Percentiles rank a stretch among this genome's conserved stretches.
These are phyloP conservation scores for Conops quadrifasciatus DNA, from an alignment of 2,888 invertebrate genomes.

Conservation along the genomic window DNA sequence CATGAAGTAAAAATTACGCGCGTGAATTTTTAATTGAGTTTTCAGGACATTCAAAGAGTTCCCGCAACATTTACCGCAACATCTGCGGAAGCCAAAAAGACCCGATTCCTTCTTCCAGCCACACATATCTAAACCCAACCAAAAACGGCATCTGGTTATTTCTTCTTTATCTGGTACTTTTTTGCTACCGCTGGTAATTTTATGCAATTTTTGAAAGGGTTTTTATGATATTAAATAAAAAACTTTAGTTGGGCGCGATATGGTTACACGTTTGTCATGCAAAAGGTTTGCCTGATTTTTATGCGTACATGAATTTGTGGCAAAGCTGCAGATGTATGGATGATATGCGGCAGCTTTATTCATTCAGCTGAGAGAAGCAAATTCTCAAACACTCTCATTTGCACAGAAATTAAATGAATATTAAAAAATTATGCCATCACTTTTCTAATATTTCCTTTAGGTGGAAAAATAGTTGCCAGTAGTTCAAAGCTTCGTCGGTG, in stretches of 20 bases:
- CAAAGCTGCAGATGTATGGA: slow-evolving; percentile 20
- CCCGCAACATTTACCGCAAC: background rate
- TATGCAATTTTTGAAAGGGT: background rate
- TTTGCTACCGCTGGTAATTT: background rate
- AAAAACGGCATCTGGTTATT: background rate
- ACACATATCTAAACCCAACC: background rate
- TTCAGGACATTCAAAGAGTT: slow-evolving; percentile 40
- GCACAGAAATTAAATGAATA: background rate
- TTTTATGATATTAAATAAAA: slow-evolving; percentile 15
- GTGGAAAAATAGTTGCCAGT: background rate
- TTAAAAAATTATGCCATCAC: slow-evolving; percentile 22
- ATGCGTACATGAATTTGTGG: slow-evolving; percentile 24
- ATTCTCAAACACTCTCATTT: slow-evolving; percentile 5
- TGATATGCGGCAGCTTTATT: background rate
- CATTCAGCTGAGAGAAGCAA: background rate
- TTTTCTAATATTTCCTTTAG: background rate
- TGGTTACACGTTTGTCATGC: slow-evolving; percentile 5
- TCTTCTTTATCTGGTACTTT: background rate
- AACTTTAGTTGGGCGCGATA: slow-evolving; percentile 3
- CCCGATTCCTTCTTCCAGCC: background rate
- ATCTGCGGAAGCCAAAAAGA: too few relatives aligned
- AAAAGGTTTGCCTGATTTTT: slow-evolving; percentile 21
- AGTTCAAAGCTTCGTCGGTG: too few relatives aligned
- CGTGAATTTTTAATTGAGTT: slow-evolving; percentile 48
- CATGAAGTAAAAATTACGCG: slow-evolving; percentile 37